phyloP scores from a whole-genome alignment of 1,140 invertebrate species.

The Tetragnatha versicolor region DNA sequence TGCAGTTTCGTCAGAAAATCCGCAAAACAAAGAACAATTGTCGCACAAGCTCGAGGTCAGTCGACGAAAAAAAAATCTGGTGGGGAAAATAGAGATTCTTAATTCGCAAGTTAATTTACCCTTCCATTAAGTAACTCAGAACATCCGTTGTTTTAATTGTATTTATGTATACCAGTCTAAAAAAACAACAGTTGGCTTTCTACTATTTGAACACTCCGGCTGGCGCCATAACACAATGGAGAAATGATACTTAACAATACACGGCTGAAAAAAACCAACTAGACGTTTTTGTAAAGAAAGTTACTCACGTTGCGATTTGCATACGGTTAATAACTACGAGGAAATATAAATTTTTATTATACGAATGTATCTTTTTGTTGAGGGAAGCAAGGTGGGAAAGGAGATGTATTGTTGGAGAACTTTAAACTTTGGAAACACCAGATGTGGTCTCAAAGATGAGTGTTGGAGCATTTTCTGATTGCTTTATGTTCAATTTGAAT shows the following conservation, averaged over 20 bases:
- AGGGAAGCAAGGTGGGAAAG: too few species aligned
- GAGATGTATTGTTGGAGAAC: too few species aligned
- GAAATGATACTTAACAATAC: background rate
- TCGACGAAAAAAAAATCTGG: background rate
- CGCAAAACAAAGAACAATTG: constrained; percentile 8
- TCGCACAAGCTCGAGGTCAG: background rate
- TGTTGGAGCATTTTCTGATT: too few species aligned
- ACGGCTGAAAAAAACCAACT: background rate
- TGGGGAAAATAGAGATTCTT: constrained; percentile 7
- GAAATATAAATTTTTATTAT: constrained; percentile 21
- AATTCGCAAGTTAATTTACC: constrained; percentile 15
- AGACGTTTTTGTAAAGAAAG: background rate
- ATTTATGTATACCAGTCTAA: background rate
- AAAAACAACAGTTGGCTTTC: background rate
- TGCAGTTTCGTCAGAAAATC: background rate
- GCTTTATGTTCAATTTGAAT: too few species aligned
- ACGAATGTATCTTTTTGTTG: background rate
- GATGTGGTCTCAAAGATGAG: too few species aligned
- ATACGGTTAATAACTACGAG: constrained; percentile 11
- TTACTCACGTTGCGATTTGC: constrained; percentile 6
- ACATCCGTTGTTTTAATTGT: constrained; percentile 32
- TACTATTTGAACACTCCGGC: constrained; percentile 8
- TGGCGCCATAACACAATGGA: constrained; percentile 25
- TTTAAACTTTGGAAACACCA: too few species aligned
- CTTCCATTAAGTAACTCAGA: constrained; percentile 26